Percentiles rank a stretch among this genome's conserved stretches.
These are phyloP conservation scores for Holacanthus passer DNA, from an alignment of 2,113 vertebrate species.

Conservation along the genomic window DNA sequence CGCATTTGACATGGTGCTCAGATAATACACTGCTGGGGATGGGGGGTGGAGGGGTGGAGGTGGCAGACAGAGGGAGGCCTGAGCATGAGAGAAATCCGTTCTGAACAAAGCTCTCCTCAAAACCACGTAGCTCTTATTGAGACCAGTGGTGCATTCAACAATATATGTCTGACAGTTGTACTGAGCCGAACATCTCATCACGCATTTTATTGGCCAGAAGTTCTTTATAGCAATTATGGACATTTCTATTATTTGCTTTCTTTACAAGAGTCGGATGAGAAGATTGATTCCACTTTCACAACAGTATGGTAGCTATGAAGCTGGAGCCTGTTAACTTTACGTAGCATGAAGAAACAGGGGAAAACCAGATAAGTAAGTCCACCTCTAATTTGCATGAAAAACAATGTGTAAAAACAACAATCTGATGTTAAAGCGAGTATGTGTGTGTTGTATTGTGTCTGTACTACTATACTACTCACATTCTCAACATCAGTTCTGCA, in stretches of 20 bases:
- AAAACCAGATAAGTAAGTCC: background rate
- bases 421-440: background rate
- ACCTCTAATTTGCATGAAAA: background rate
- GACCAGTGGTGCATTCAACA: background rate
- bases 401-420: background rate
- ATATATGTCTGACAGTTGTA: background rate
- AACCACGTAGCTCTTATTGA: background rate
- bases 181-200: background rate
- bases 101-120: constrained; percentile 1
- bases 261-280: background rate
- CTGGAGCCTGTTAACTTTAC: background rate
- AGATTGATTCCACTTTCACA: background rate
- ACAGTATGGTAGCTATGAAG: background rate
- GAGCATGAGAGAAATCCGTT: constrained; percentile 29
- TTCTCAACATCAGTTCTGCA: too few relatives aligned
- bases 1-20: constrained; percentile 73
- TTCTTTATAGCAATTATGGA: background rate
- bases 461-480: too few relatives aligned
- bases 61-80: constrained; percentile 23
- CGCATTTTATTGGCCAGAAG: background rate
- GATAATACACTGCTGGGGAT: constrained; percentile 45
- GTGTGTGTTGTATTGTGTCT: too few relatives aligned
- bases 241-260: background rate
- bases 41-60: background rate
- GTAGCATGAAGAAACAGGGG: background rate